These are phyloP conservation scores for Columba guinea DNA, from an alignment of 2,797 vertebrate species.

Conservation along the genomic window DNA sequence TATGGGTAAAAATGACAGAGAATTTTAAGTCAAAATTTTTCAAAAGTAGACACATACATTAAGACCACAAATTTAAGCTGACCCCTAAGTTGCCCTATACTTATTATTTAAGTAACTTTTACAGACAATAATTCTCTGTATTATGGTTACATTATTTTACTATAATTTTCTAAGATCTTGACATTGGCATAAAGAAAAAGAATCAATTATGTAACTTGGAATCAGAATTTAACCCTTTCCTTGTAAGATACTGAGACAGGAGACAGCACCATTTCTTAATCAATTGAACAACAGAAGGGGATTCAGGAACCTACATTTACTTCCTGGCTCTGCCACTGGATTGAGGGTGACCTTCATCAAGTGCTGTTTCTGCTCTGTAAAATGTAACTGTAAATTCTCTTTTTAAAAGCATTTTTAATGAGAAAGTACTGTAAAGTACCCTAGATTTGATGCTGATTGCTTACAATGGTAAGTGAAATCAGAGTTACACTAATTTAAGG, in stretches of 20 bases:
- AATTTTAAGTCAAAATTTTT: not conserved
- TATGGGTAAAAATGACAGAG: not conserved
- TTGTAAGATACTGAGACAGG: not conserved
- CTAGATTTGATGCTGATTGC: not conserved
- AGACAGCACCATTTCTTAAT: not conserved
- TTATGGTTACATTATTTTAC: not conserved
- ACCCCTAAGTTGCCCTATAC: not conserved
- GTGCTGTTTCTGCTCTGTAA: not conserved
- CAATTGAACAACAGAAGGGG: not conserved
- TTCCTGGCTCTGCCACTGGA: not conserved
- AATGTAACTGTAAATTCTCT: constrained; percentile 6
- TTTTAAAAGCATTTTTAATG: constrained; percentile 2
- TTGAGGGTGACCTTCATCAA: constrained; percentile 32
- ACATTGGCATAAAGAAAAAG: constrained; percentile 9
- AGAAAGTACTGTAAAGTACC: constrained; percentile 1
- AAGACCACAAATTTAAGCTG: not conserved
- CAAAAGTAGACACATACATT: not conserved
- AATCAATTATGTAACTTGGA: constrained; percentile 1
- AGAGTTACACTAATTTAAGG: constrained; percentile 59
- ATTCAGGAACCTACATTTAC: not conserved
- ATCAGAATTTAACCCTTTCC: constrained; percentile 19
- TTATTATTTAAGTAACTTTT: not conserved
- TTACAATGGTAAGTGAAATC: constrained; percentile 12
- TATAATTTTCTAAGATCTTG: not conserved
- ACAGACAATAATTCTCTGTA: not conserved